phyloP scores from a whole-genome alignment of 2,888 invertebrate species.

The Agrochola circellaris region DNA sequence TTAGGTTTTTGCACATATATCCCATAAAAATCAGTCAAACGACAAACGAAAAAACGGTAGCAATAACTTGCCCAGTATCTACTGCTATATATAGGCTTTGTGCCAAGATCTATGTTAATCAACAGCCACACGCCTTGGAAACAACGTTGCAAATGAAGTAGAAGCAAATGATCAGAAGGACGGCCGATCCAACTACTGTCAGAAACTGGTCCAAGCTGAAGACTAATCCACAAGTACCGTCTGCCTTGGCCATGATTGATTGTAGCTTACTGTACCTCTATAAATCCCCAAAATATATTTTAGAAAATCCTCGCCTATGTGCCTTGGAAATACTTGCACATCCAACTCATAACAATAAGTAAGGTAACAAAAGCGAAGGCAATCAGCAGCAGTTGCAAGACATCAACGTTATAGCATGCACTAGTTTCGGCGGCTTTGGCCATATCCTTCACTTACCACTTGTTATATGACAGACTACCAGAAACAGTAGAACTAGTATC shows the following conservation, averaged over 20 bases:
- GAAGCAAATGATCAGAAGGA: slow-evolving; percentile 67
- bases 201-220: slow-evolving; percentile 68
- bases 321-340: slow-evolving; percentile 82
- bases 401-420: slow-evolving; percentile 73
- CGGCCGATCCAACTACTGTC: slow-evolving; percentile 68
- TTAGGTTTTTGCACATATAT: slow-evolving; percentile 74
- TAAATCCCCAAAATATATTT: neutral
- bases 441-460: slow-evolving; percentile 74
- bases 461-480: slow-evolving; percentile 82
- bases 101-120: neutral
- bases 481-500: slow-evolving; percentile 79
- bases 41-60: slow-evolving; percentile 72
- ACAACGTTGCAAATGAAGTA: slow-evolving; percentile 62
- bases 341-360: slow-evolving; percentile 81
- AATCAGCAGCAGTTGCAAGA: slow-evolving; percentile 77
- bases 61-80: slow-evolving; percentile 59
- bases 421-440: neutral
- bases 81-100: neutral
- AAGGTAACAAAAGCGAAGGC: slow-evolving; percentile 81
- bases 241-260: slow-evolving; percentile 6
- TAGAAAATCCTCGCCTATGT: slow-evolving; percentile 25
- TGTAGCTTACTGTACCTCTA: neutral
- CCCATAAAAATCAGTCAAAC: slow-evolving; percentile 75
- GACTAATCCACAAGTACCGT: slow-evolving; percentile 39
- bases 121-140: slow-evolving; percentile 22